A percentile compares a stretch with the other conserved stretches of the same genome.
These are phyloP conservation scores for Grallaria varia DNA, from an alignment of 2,113 vertebrate genomes.

Conservation along the genomic window DNA sequence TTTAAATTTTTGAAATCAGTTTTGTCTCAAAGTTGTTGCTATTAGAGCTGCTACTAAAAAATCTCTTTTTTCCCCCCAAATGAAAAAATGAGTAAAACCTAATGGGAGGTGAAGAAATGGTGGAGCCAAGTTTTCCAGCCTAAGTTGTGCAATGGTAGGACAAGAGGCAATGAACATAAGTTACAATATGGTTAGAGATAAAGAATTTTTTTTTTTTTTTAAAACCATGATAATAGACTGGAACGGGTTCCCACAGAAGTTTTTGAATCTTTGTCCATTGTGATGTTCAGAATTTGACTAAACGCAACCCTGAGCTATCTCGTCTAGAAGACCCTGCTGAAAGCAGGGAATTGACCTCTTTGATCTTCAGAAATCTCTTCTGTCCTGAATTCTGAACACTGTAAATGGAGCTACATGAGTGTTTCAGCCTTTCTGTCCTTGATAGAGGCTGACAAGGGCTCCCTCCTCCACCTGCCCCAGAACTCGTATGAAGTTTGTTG, in stretches of 20 bases:
- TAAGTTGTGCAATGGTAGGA: neutral
- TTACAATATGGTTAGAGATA: neutral
- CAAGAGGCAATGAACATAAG: neutral
- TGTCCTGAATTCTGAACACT: neutral
- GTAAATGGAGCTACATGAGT: fast-evolving
- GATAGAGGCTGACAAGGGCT: neutral
- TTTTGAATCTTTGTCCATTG: neutral
- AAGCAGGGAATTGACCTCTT: neutral
- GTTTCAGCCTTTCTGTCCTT: neutral
- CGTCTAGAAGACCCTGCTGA: neutral
- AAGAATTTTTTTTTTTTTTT: neutral
- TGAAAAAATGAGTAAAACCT: neutral
- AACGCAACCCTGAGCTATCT: fast-evolving
- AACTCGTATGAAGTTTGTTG: neutral
- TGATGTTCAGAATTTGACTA: neutral
- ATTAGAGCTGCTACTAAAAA: neutral
- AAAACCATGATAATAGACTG: neutral
- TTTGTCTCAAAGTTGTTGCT: neutral
- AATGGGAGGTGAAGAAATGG: neutral
- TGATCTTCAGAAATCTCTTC: neutral
- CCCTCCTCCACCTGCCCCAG: neutral
- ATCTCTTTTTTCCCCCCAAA: fast-evolving
- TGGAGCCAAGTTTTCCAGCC: neutral
- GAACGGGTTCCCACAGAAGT: neutral
- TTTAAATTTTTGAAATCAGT: neutral